A percentile compares a stretch with the other conserved stretches of the same genome.
Evolutionary conservation across 2,113 vertebrate genomes (phyloP).

Genomic region (Caloenas nicobarica): DNA sequence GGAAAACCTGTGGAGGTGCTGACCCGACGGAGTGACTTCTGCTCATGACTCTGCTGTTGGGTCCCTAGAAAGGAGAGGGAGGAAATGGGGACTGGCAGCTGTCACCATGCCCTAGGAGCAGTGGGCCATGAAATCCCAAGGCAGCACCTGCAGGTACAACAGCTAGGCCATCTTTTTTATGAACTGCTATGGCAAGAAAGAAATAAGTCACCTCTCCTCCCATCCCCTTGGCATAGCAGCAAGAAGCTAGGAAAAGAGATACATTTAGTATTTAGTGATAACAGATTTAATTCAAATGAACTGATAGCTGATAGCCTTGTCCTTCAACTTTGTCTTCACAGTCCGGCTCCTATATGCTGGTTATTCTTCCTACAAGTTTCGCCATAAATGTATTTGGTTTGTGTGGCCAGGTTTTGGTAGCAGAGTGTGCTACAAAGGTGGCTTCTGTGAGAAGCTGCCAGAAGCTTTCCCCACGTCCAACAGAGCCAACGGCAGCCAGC

Average conservation of each 20-base stretch:
- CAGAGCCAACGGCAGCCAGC: no score
- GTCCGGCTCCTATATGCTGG: neutral
- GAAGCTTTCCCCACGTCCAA: no score
- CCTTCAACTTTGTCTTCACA: neutral
- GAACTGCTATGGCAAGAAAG: neutral
- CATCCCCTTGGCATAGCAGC: neutral
- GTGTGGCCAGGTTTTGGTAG: no score
- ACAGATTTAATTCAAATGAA: neutral
- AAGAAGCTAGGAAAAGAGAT: neutral
- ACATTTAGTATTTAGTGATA: neutral
- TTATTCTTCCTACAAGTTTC: neutral
- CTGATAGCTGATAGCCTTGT: neutral
- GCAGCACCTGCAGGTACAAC: neutral
- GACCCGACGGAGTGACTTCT: neutral
- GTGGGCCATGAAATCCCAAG: neutral
- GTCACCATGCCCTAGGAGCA: neutral
- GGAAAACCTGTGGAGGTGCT: neutral
- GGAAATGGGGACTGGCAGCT: accelerated
- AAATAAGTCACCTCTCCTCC: neutral
- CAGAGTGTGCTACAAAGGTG: no score
- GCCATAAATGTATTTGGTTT: neutral
- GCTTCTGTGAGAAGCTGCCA: no score
- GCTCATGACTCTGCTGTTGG: neutral
- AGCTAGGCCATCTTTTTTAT: neutral
- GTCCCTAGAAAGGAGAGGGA: neutral